Base-by-base conservation (phyloP, 2,113 vertebrate species). In the Riparia riparia region DNA sequence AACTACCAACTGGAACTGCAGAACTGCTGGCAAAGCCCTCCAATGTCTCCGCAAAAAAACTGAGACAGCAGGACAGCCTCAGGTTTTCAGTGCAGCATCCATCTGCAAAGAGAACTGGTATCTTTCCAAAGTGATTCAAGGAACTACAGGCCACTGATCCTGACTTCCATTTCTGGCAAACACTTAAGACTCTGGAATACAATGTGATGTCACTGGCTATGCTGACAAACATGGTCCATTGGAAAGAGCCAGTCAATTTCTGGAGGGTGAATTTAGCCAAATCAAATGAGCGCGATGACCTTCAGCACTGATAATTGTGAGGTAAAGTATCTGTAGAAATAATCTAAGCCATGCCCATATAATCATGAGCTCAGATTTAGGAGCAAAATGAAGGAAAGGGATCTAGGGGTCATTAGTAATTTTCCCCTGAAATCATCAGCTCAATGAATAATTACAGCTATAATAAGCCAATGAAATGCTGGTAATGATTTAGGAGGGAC, bases 171-270 rank as follows among this genome's bases (percentile, higher is more conserved):
- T 82, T 29, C 61, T 58, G 29, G 24, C n/a, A 72, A 69, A 14
- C 49, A 16, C 22, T 31, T 26, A 14, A 17, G n/a, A 29, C 25
- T 70, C 47, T 47, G 17, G 3, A 63, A 34, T 1, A 32, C 10
- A 49, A 4, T 10, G 22, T 22, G 39, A 54, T 21, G 31, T 41
- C 42, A 29, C 39, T 22, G 44, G 18, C 19, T 31, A 32, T 1
- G 0, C 2, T 24, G 39, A 47, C 17, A 60, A 57, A 13, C 10
- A 37, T 0, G 4, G 12, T 19, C 10, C 7, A 8, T 3, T 56
- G 26, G 50, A 73, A 73, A 14, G 12, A 73, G 64, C 8, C 39
- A 77, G 37, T 15, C 37, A 73, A 56, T 11, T 71, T 37, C 31
- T 45, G 39, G 28, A 51, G 31, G 29, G 24, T 2, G 28, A 26